A percentile compares a stretch with the other conserved stretches of the same genome.
These are phyloP conservation scores for Sinonovacula constricta DNA, from an alignment of 1,140 invertebrate species.

Conservation along the genomic window DNA sequence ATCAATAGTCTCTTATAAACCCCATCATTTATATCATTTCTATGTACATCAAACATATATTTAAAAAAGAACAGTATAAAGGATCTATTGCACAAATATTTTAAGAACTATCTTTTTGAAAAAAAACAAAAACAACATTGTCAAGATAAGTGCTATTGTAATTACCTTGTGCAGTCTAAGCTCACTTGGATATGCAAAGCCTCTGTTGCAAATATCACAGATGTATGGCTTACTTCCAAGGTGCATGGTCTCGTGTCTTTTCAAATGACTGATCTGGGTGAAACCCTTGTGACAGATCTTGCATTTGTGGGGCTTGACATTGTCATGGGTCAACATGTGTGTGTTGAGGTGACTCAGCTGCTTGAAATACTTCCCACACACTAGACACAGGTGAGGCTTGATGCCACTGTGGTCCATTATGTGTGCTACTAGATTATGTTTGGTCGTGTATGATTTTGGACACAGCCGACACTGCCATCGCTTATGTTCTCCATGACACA, in stretches of 20 bases:
- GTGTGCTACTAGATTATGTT: slow-evolving; percentile 77
- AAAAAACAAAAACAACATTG: too few relatives aligned
- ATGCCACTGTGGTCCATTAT: slow-evolving; percentile 76
- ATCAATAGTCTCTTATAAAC: too few relatives aligned
- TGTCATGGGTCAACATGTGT: slow-evolving; percentile 77
- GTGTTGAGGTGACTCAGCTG: slow-evolving; percentile 76
- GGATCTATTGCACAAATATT: too few relatives aligned
- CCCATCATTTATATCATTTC: too few relatives aligned
- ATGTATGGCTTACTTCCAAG: slow-evolving; percentile 80
- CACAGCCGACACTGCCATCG: slow-evolving; percentile 75
- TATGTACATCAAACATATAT: too few relatives aligned
- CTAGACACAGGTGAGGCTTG: slow-evolving; percentile 75
- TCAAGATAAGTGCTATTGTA: too few relatives aligned
- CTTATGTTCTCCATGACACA: slow-evolving; percentile 69
- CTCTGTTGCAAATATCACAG: slow-evolving; percentile 82
- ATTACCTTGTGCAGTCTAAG: slow-evolving; percentile 52
- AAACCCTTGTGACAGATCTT: slow-evolving; percentile 74
- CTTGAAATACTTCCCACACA: slow-evolving; percentile 77
- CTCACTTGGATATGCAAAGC: slow-evolving; percentile 67
- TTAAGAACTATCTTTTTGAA: too few relatives aligned
- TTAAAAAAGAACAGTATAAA: too few relatives aligned
- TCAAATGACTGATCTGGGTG: slow-evolving; percentile 78
- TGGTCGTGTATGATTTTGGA: slow-evolving; percentile 76
- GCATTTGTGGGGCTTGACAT: slow-evolving; percentile 76
- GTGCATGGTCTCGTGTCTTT: slow-evolving; percentile 72